Evolutionary conservation across 2,888 invertebrate genomes (phyloP).

Genomic region (Cephus nigrinus): DNA sequence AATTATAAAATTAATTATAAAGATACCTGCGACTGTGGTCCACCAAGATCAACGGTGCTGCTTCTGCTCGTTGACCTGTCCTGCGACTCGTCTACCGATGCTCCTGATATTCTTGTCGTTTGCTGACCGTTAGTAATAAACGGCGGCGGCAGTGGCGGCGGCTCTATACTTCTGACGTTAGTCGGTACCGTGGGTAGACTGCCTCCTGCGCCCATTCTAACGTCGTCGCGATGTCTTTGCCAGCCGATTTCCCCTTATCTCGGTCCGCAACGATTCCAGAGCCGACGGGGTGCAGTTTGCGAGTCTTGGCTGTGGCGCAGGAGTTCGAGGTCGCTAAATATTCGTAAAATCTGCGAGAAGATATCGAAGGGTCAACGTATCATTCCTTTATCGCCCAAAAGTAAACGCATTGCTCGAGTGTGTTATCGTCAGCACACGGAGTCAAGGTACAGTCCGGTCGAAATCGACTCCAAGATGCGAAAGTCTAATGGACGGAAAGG

Average conservation of each 20-base stretch:
- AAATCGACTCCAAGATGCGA: not conserved
- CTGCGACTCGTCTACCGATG: conserved; percentile 29
- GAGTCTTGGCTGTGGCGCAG: not conserved
- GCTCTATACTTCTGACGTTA: conserved; percentile 30
- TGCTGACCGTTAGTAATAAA: conserved; percentile 34
- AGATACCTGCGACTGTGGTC: conserved; percentile 8
- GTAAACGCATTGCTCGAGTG: not conserved
- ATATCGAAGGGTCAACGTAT: not conserved
- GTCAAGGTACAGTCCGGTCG: not conserved
- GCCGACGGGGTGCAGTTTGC: not conserved
- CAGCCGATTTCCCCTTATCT: conserved; percentile 10
- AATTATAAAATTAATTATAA: not conserved
- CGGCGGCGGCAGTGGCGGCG: conserved; percentile 44
- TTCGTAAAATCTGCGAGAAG: not conserved
- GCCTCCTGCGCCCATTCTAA: conserved; percentile 48
- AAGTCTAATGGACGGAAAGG: not conserved
- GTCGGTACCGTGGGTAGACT: conserved; percentile 38
- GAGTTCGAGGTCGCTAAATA: not conserved
- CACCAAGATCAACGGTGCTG: conserved; percentile 21
- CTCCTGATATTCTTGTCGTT: conserved; percentile 28
- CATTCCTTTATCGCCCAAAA: not conserved
- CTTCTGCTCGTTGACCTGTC: conserved; percentile 25
- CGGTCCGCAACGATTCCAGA: not conserved
- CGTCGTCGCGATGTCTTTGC: conserved; percentile 22
- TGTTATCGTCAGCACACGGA: not conserved